A percentile compares a stretch with the other conserved stretches of the same genome.
Conservation (phyloP, 2,113 vertebrate species). For the Oryzias melastigma region DNA sequence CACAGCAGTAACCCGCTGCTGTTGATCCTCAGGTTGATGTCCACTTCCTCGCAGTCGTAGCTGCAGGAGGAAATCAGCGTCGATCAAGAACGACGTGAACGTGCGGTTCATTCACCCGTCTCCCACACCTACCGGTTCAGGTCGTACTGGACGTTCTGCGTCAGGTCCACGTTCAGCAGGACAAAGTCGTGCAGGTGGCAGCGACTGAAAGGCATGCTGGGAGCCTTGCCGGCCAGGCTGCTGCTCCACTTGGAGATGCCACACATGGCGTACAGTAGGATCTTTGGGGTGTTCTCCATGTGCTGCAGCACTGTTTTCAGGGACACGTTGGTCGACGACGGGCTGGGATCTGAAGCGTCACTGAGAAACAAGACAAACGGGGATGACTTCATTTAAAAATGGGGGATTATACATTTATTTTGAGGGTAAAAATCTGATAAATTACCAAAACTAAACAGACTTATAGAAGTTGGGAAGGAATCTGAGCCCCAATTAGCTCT, state of each 20-base stretch:
- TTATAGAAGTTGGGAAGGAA: too few relatives aligned
- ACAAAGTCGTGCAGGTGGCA: constrained; percentile 93
- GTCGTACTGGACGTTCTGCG: constrained; percentile 97
- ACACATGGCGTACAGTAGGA: constrained; percentile 88
- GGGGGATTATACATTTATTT: too few relatives aligned
- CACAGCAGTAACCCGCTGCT: constrained; percentile 92
- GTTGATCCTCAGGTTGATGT: constrained; percentile 94
- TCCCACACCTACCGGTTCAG: constrained; percentile 85
- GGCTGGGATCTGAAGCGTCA: constrained; percentile 74
- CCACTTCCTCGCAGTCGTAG: constrained; percentile 95
- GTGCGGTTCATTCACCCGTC: background rate
- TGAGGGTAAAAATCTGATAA: too few relatives aligned
- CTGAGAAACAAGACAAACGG: constrained; percentile 49
- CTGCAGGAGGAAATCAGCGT: constrained; percentile 60
- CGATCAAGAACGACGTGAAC: background rate
- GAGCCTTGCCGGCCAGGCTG: constrained; percentile 69
- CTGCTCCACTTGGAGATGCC: constrained; percentile 93
- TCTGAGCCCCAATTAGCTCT: too few relatives aligned
- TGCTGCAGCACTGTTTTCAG: constrained; percentile 90
- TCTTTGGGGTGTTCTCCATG: constrained; percentile 93
- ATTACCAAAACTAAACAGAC: too few relatives aligned
- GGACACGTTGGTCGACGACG: constrained; percentile 84
- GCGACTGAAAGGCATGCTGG: constrained; percentile 82
- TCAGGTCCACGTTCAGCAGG: constrained; percentile 94
- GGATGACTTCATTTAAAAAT: background rate